Base-by-base conservation (phyloP, 1,140 invertebrate genomes). In the Sinonovacula constricta region DNA sequence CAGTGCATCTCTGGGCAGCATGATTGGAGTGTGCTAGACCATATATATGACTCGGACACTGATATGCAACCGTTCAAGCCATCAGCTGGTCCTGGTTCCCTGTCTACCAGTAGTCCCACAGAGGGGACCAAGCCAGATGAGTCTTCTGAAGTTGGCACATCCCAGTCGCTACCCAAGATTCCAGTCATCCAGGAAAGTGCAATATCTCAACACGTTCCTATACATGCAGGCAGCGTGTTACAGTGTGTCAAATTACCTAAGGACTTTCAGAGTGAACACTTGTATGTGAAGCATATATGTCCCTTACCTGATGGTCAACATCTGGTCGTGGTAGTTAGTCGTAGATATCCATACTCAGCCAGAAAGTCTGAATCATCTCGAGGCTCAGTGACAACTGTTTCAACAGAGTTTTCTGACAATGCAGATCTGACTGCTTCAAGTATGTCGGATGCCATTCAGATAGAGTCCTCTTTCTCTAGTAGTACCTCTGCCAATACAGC, bases 221-320 rank as follows among this genome's bases (percentile, higher is more conserved):
- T 70, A 51, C 57, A 63, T 26, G 71, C 86, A 26, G 87, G 87
- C 12, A 81, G 53, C 60, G 83, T 89, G 24, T 66, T 89, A 39
- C 88, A 90, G 71, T 90, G 86, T 86, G 68, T 90, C 26, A 85
- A 88, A 78, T 72, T 90, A 5, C 88, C 89, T 10, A 65, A 72
- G 33, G 67, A 79, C 15, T 83, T 88, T 56, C 84, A 86, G 31
- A 71, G 63, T 28, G 84, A 87, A 39, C 68, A 79, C 33, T 76
- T 87, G 45, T 80, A 86, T 72, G 76, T 90, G 7, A 79, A 59
- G 14, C 79, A 75, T 33, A 88, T 90, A 45, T 81, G 80, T 53
- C 87, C 88, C 10, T 88, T 85, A 24, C 53, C 84, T 24, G 89
- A 90, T 78, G 80, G 80, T 62, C 83, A 85, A 26, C 84, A 88